Evolutionary conservation across 2,888 invertebrate species (phyloP), one percentile per base, ranked within the genome.

Genomic region (Mayetiola destructor): DNA sequence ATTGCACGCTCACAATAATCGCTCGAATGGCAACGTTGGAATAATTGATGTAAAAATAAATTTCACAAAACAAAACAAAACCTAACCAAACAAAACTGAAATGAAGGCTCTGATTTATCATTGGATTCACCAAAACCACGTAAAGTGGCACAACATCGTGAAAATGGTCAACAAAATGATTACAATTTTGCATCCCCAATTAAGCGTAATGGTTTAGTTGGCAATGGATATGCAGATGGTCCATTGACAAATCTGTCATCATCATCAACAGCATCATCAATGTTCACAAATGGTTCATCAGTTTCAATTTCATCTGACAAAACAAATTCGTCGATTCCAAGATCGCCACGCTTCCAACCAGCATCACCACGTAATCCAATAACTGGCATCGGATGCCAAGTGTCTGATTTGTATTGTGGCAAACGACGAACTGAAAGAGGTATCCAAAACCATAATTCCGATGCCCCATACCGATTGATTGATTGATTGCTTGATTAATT

Each of bases 331-430:
- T 48, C 48, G 48, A 2, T 27, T 27, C 23, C 48, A n/a, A 23
- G 48, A 27, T 48, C 48, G 29, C 48, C 48, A 48, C 48, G 48
- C 23, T 48, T 48, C 27, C 48, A 48, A 16, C 48, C 48, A 48
- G 23, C 48, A 2, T 48, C 48, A 48, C 48, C 48, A 48, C 27
- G 48, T 3, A 48, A 48, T 48, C 48, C 48, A 27, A 27, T 48
- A 2, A 8, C 16, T 9, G 48, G 48, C 18, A 23, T 48, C 16
- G 29, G 29, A n/a, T 48, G 48, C 27, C 27, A 23, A 5, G 48
- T 27, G 4, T 23, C 48, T 48, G 48, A 48, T 48, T 48, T 48
- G 27, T 48, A 48, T 48, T 16, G 48, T 48, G 48, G 48, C 23
- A 23, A 27, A 2, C 23, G 48, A 48, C 48, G 48, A 48, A 27